Conservation (phyloP, 1,140 invertebrate genomes). For the Drosophila prosaltans region DNA sequence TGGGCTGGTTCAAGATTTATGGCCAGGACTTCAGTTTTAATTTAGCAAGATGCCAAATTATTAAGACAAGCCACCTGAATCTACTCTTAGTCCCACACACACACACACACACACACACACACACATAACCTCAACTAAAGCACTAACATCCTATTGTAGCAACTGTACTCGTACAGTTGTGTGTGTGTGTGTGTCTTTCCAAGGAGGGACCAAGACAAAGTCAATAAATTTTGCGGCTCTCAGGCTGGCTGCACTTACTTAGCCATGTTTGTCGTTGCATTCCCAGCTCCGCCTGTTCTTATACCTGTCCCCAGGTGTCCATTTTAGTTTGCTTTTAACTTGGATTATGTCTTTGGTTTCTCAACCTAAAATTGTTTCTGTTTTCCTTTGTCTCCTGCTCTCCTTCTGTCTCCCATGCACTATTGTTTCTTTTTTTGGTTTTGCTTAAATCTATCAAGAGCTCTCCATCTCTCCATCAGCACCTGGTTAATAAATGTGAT, state of each 20-base stretch:
- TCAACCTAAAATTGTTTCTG: slow-evolving; percentile 45
- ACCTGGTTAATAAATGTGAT: slow-evolving; percentile 58
- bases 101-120: background rate
- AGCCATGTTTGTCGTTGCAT: slow-evolving; percentile 39
- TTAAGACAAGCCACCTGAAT: slow-evolving; percentile 46
- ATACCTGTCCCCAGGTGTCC: slow-evolving; percentile 69
- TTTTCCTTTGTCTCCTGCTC: background rate
- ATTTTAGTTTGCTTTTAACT: slow-evolving; percentile 76
- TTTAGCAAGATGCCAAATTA: slow-evolving; percentile 70
- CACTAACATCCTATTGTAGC: background rate
- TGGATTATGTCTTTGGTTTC: slow-evolving; percentile 62
- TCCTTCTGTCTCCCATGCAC: background rate
- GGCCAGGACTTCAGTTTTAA: slow-evolving; percentile 70
- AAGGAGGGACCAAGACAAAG: slow-evolving; percentile 55
- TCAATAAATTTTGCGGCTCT: slow-evolving; percentile 75
- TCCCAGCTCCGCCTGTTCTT: slow-evolving; percentile 4
- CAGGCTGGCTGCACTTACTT: slow-evolving; percentile 65
- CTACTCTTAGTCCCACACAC: slow-evolving; percentile 4
- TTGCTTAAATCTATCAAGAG: slow-evolving; percentile 8
- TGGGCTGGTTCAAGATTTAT: slow-evolving; percentile 50
- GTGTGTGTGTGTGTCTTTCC: background rate
- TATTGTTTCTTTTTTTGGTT: background rate
- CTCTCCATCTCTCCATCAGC: slow-evolving; percentile 4
- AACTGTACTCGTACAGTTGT: background rate
- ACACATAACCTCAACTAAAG: slow-evolving; percentile 15